Conservation (phyloP, 2,888 invertebrate genomes). For the Brassicogethes aeneus region DNA sequence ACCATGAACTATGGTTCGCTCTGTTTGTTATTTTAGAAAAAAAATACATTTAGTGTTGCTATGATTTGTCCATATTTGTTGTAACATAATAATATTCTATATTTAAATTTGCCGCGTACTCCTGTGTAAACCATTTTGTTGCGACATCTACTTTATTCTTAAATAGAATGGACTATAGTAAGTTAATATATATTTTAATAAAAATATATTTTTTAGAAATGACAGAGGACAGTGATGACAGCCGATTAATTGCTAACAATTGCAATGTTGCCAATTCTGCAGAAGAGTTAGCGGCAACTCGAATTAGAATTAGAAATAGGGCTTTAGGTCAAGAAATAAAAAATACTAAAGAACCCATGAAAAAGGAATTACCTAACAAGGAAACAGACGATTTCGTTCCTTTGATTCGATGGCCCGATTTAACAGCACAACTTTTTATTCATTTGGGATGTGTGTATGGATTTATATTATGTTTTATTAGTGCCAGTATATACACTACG, state of each 20-base stretch:
- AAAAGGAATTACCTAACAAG: slow-evolving; percentile 12
- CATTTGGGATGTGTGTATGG: slow-evolving; percentile 65
- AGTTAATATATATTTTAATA: too few relatives aligned
- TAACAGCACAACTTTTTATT: slow-evolving; percentile 58
- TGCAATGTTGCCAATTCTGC: neutral
- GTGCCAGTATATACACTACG: slow-evolving; percentile 53
- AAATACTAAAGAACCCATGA: slow-evolving; percentile 5
- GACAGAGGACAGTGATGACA: neutral
- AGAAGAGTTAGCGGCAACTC: neutral
- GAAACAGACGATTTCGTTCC: slow-evolving; percentile 44
- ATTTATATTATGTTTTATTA: slow-evolving; percentile 53
- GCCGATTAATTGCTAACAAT: neutral
- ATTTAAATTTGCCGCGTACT: too few relatives aligned
- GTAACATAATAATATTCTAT: too few relatives aligned
- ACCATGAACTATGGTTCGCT: too few relatives aligned
- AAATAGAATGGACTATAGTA: too few relatives aligned
- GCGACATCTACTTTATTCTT: too few relatives aligned
- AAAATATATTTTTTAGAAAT: neutral
- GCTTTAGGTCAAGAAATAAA: neutral
- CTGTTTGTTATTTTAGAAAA: too few relatives aligned
- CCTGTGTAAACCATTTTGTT: too few relatives aligned
- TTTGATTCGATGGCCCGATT: slow-evolving; percentile 63
- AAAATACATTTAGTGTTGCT: too few relatives aligned
- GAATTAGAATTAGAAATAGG: neutral
- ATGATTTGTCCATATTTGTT: too few relatives aligned